Conservation (phyloP, 2,797 vertebrate genomes). For the Anguilla anguilla region DNA sequence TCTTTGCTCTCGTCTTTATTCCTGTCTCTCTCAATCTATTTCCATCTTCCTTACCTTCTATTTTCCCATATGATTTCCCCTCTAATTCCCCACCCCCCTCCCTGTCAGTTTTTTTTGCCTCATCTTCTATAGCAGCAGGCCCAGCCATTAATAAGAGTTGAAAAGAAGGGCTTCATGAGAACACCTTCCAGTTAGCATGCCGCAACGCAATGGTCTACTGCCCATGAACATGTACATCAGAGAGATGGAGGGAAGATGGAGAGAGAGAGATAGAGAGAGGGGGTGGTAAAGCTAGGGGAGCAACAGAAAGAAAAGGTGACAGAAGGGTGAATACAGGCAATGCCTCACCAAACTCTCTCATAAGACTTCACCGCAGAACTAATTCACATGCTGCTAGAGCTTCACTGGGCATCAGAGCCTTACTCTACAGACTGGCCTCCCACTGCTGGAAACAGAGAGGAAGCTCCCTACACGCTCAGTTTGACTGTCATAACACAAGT, state of each 20-base stretch:
- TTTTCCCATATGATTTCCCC: neutral
- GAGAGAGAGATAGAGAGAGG: neutral
- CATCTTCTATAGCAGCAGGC: neutral
- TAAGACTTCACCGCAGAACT: neutral
- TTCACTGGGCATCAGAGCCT: neutral
- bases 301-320: neutral
- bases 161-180: neutral
- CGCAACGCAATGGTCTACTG: neutral
- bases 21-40: neutral
- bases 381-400: neutral
- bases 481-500: neutral
- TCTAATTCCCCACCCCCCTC: neutral
- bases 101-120: too few species aligned
- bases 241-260: too few species aligned
- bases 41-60: neutral
- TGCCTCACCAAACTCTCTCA: neutral
- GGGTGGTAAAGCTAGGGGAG: neutral
- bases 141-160: neutral
- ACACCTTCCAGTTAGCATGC: slow-evolving; percentile 14
- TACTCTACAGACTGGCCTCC: neutral
- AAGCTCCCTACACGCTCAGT: neutral
- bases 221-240: neutral
- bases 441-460: neutral
- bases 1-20: neutral
- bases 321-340: neutral